These are phyloP conservation scores for Rhinichthys klamathensis DNA, from an alignment of 2,113 vertebrate species.

Conservation along the genomic window DNA sequence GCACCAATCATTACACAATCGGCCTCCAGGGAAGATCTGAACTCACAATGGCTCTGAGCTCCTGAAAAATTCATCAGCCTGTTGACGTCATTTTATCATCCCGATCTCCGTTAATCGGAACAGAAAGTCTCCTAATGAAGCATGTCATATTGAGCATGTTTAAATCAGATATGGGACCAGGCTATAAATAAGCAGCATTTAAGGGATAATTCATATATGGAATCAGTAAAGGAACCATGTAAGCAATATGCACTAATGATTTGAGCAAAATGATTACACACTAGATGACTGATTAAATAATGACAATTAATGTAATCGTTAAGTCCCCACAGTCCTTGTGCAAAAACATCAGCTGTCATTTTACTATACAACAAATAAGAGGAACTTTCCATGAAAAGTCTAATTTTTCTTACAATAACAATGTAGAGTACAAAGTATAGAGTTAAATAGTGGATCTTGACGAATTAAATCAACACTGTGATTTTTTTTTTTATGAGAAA, in stretches of 20 bases:
- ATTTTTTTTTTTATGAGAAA: no score
- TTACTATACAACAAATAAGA: no score
- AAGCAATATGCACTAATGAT: not conserved
- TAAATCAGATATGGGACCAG: not conserved
- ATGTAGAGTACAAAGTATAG: no score
- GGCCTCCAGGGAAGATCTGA: not conserved
- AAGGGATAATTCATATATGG: not conserved
- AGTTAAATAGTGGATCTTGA: no score
- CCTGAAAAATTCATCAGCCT: slow-evolving; percentile 15
- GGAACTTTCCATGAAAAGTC: no score
- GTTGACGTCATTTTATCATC: not conserved
- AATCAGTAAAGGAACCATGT: not conserved
- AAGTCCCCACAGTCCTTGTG: no score
- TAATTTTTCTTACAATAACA: no score
- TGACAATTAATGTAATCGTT: not conserved
- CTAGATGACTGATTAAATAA: not conserved
- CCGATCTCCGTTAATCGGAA: not conserved
- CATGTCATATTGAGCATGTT: not conserved
- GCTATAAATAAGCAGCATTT: not conserved
- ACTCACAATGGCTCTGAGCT: slow-evolving; percentile 9
- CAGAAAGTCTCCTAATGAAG: not conserved
- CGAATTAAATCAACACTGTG: no score
- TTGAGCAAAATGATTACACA: not conserved
- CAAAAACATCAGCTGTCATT: no score
- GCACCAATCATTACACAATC: not conserved